A percentile compares a stretch with the other conserved stretches of the same genome.
Evolutionary conservation across 2,797 vertebrate species (phyloP).

Genomic region (Orientallactaga sibirica): DNA sequence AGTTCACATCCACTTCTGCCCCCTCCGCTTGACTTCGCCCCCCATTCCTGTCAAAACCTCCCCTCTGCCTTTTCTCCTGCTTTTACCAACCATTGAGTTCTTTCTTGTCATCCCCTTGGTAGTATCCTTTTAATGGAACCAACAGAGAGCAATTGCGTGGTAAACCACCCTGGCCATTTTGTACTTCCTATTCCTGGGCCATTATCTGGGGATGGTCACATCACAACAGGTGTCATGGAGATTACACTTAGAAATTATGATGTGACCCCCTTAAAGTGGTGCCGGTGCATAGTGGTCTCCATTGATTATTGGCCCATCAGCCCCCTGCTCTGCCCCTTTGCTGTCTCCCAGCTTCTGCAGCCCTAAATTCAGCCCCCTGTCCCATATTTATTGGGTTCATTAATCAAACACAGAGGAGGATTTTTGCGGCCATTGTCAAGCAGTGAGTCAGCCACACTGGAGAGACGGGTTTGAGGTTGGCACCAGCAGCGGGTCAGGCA

Average conservation of each 20-base stretch:
- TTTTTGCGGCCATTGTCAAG: slow-evolving; percentile 80
- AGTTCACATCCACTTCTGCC: background rate
- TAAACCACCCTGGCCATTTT: background rate
- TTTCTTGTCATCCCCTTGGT: background rate
- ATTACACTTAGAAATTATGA: background rate
- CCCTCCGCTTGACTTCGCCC: background rate
- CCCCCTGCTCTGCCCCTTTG: background rate
- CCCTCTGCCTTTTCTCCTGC: background rate
- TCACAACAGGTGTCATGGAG: background rate
- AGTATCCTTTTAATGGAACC: background rate
- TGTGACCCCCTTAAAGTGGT: background rate
- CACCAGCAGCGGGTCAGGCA: slow-evolving; percentile 64
- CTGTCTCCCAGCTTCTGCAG: background rate
- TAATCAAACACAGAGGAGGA: slow-evolving; percentile 84
- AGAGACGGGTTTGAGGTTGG: slow-evolving; percentile 82
- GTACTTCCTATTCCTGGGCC: background rate
- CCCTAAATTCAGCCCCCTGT: slow-evolving; percentile 40
- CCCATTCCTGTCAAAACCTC: background rate
- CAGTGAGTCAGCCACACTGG: slow-evolving; percentile 79
- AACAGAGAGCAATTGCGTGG: background rate
- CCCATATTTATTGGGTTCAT: slow-evolving; percentile 77
- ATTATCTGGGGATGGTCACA: background rate
- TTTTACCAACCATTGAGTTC: background rate
- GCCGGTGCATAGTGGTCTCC: background rate
- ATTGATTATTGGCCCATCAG: background rate